These are phyloP conservation scores for Entomobrya proxima DNA, from an alignment of 2,888 invertebrate species.

Conservation along the genomic window DNA sequence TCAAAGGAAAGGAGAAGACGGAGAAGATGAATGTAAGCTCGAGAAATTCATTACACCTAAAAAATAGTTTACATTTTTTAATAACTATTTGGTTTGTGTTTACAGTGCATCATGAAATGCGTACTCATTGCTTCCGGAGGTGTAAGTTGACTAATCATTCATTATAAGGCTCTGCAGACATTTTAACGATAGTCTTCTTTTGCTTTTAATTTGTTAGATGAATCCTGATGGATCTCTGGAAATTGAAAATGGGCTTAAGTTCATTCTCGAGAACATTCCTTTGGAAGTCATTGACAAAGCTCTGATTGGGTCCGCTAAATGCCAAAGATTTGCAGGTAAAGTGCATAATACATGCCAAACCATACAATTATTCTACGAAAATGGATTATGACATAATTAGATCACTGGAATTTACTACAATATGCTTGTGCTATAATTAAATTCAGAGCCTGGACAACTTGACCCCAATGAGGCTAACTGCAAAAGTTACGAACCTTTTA, in stretches of 20 bases:
- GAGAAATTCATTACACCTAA: background rate
- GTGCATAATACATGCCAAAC: background rate
- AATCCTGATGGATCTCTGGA: conserved; percentile 60
- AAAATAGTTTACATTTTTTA: background rate
- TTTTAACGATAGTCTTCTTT: conserved; percentile 7
- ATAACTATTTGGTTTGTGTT: background rate
- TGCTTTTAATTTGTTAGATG: conserved; percentile 40
- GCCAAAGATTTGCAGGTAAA: conserved; percentile 63
- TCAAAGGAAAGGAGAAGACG: conserved; percentile 68
- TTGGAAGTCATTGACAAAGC: conserved; percentile 68
- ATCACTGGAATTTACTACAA: background rate
- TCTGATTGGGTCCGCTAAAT: conserved; percentile 58
- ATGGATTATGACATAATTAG: background rate
- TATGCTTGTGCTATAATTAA: too few species aligned
- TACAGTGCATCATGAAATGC: conserved; percentile 67
- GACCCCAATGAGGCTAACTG: conserved; percentile 64
- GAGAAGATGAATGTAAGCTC: conserved; percentile 69
- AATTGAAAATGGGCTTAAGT: conserved; percentile 64
- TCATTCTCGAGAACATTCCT: conserved; percentile 63
- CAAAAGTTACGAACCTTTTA: conserved; percentile 66
- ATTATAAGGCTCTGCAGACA: background rate
- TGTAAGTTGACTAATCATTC: conserved; percentile 33
- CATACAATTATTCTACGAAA: too few species aligned
- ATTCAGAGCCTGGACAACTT: conserved; percentile 44
- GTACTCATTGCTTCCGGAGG: conserved; percentile 62